phyloP scores from a whole-genome alignment of 2,113 vertebrate genomes.

The Hyperopisus bebe region DNA sequence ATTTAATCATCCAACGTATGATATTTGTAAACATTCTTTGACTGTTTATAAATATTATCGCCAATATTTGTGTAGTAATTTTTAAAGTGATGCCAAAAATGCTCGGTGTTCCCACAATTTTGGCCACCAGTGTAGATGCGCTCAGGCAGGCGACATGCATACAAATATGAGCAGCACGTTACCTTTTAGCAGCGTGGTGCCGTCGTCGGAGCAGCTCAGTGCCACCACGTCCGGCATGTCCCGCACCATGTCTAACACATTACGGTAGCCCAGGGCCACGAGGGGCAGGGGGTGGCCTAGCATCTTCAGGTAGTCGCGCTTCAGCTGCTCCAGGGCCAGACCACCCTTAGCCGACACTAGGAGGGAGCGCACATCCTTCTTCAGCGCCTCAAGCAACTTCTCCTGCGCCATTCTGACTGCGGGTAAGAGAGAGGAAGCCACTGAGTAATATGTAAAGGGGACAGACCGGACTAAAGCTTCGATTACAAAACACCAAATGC shows the following conservation, averaged over 20 bases:
- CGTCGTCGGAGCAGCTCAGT: conserved; percentile 48
- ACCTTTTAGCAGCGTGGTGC: conserved; percentile 66
- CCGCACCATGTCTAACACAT: conserved; percentile 70
- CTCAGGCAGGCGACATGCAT: neutral
- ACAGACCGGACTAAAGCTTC: neutral
- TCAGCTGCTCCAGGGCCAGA: conserved; percentile 63
- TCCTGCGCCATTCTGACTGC: conserved; percentile 54
- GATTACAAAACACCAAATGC: neutral
- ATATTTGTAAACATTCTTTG: neutral
- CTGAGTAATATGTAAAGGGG: neutral
- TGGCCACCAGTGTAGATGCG: neutral
- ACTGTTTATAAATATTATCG: neutral
- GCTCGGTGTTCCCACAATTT: neutral
- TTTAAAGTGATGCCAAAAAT: neutral
- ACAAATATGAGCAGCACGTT: conserved; percentile 1
- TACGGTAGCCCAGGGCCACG: conserved; percentile 64
- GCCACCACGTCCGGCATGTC: conserved; percentile 79
- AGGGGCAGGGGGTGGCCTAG: conserved; percentile 73
- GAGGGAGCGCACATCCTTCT: conserved; percentile 78
- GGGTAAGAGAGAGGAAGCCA: neutral
- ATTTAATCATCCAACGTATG: neutral
- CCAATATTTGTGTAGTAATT: neutral
- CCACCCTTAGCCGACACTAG: conserved; percentile 73
- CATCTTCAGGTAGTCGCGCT: conserved; percentile 67
- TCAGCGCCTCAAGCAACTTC: conserved; percentile 56